Base-by-base conservation (phyloP, 2,113 vertebrate species). In the Neodon shergylaensis region DNA sequence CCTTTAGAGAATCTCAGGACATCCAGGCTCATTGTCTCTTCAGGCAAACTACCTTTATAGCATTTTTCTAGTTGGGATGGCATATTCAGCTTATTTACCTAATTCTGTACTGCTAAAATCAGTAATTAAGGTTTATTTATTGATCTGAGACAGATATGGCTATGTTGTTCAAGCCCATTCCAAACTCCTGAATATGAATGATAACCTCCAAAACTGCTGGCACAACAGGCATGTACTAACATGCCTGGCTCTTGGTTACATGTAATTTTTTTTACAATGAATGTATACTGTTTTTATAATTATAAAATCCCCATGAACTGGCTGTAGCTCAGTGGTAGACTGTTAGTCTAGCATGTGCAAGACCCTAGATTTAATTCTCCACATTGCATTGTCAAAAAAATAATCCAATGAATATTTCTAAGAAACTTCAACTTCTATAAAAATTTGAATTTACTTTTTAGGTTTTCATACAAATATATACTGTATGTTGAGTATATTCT, bases 41-140 rank as follows among this genome's bases (percentile, higher is more conserved):
- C 66, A 93, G 36, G 44, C 26, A 95, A 63, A 13, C 94, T 90
- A 78, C 24, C 26, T 89, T 91, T 92, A 78, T 44, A 92, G 49
- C 10, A 93, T 72, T 85, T 84, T 61, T 83, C 7, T 77, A 88
- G 44, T 65, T 33, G 68, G 2, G 70, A 0, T n/a, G 58, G 14
- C 9, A 88, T 94, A 28, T 65, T 91, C 13, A 72, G 52, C 74
- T 88, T 94, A 94, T 17, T 94, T 58, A 82, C 22, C 54, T 19
- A 10, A 91, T 92, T 70, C 33, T 89, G 7, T 83, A 73, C 54
- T 87, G 39, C 28, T 86, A 73, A 90, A 47, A 65, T 22, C 36
- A 76, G 44, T 89, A 76, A n/a, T 66, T 79, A 66, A 39, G 39
- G 11, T 66, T 79, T 52, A 81, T 52, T 74, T 77, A 33, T 52